phyloP scores from a whole-genome alignment of 2,888 invertebrate species.

The Amaurobius ferox region DNA sequence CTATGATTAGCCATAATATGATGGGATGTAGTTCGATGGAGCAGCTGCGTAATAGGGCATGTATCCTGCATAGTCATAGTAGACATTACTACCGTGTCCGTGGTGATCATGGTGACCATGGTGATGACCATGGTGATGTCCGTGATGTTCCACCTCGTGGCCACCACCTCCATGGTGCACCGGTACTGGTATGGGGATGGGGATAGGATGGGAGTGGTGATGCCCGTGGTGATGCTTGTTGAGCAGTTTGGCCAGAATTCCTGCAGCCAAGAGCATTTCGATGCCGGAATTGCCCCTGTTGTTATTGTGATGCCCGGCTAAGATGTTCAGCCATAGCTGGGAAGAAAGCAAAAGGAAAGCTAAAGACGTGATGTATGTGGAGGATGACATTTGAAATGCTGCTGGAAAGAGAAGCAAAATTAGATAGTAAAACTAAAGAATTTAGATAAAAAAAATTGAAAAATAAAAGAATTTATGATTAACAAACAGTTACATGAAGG shows the following conservation, averaged over 20 bases:
- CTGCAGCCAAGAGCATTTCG: conserved; percentile 63
- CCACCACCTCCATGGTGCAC: conserved; percentile 44
- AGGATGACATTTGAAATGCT: not conserved
- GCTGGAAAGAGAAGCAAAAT: too few species aligned
- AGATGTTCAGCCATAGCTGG: not conserved
- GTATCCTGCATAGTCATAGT: conserved; percentile 47
- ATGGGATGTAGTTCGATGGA: conserved; percentile 34
- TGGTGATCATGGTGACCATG: conserved; percentile 57
- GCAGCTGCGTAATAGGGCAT: conserved; percentile 42
- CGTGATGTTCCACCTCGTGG: conserved; percentile 11
- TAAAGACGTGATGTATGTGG: not conserved
- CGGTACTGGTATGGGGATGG: conserved; percentile 58
- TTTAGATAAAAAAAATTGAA: too few species aligned
- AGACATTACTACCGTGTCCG: conserved; percentile 37
- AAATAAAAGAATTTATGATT: too few species aligned
- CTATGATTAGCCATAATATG: conserved; percentile 25
- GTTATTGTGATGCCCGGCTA: conserved; percentile 16
- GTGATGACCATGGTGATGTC: conserved; percentile 20
- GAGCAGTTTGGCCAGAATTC: conserved; percentile 55
- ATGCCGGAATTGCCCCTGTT: conserved; percentile 39
- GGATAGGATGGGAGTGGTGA: conserved; percentile 55
- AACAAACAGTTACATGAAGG: too few species aligned
- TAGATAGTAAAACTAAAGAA: too few species aligned
- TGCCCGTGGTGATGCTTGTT: conserved; percentile 52
- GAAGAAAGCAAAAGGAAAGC: not conserved